These are phyloP conservation scores for Malacoraja senta DNA, from an alignment of 2,797 vertebrate species.

Conservation along the genomic window DNA sequence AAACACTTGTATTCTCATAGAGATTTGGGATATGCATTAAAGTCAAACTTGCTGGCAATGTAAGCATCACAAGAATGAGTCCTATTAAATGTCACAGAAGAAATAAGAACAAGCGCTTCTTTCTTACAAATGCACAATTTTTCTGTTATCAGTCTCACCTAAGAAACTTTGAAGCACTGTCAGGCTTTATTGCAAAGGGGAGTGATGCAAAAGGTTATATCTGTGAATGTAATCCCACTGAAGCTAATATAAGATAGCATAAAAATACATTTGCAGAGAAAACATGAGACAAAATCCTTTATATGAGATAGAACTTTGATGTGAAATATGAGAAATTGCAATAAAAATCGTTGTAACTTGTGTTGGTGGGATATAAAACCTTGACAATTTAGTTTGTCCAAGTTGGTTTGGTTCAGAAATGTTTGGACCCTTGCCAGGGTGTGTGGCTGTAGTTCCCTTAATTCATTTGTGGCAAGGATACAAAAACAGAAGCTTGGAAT, in stretches of 20 bases:
- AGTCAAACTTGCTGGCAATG: not conserved
- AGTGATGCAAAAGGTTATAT: not conserved
- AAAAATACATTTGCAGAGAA: not conserved
- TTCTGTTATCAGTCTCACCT: not conserved
- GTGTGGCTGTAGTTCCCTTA: not conserved
- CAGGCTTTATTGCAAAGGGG: not conserved
- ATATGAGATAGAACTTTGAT: not conserved
- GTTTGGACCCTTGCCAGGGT: not conserved
- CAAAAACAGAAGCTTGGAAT: not conserved
- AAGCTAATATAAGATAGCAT: not conserved
- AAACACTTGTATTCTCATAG: too few relatives aligned
- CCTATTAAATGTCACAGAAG: not conserved
- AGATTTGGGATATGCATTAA: not conserved
- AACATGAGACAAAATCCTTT: not conserved
- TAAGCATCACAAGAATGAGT: not conserved
- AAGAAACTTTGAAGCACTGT: not conserved
- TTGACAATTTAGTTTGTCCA: not conserved
- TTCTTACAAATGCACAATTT: not conserved
- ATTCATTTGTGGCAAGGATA: not conserved
- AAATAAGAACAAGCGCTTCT: not conserved
- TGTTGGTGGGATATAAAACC: not conserved
- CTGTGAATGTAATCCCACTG: not conserved
- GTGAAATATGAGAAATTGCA: not conserved
- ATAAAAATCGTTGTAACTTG: not conserved
- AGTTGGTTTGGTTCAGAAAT: not conserved